phyloP scores from a whole-genome alignment of 2,113 vertebrate genomes.

The Clarias gariepinus region DNA sequence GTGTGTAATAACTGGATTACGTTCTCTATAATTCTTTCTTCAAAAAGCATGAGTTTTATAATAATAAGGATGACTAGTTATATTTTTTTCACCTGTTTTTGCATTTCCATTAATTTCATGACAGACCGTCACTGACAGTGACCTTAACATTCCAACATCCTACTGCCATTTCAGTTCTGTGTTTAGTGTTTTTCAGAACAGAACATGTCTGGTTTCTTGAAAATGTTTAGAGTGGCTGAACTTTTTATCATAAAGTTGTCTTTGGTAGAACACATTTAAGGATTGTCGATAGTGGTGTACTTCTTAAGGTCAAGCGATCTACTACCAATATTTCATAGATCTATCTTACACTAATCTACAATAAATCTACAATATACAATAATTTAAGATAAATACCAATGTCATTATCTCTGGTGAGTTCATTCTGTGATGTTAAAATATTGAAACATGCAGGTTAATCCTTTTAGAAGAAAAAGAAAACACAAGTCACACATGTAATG shows the following conservation, averaged over 20 bases:
- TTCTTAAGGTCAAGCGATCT: background rate
- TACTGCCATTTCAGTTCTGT: background rate
- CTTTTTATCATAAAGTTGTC: background rate
- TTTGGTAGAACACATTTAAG: background rate
- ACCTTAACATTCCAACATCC: background rate
- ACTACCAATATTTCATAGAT: background rate
- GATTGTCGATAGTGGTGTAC: background rate
- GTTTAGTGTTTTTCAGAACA: background rate
- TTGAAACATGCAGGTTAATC: background rate
- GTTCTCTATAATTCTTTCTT: no score
- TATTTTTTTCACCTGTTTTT: background rate
- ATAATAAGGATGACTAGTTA: background rate
- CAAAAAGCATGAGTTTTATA: background rate
- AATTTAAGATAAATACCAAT: background rate
- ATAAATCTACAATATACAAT: no score
- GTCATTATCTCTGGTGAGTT: background rate
- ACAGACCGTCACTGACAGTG: background rate
- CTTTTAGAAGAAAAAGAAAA: conserved; percentile 4
- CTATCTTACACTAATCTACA: background rate
- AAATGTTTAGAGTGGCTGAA: background rate
- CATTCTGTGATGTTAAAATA: background rate
- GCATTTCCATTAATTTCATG: background rate
- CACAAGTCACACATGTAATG: conserved; percentile 34
- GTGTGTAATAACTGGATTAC: no score
- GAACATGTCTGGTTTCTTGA: background rate